A percentile compares a stretch with the other conserved stretches of the same genome.
These are phyloP conservation scores for Aromia moschata DNA, from an alignment of 2,888 invertebrate species.

Conservation along the genomic window DNA sequence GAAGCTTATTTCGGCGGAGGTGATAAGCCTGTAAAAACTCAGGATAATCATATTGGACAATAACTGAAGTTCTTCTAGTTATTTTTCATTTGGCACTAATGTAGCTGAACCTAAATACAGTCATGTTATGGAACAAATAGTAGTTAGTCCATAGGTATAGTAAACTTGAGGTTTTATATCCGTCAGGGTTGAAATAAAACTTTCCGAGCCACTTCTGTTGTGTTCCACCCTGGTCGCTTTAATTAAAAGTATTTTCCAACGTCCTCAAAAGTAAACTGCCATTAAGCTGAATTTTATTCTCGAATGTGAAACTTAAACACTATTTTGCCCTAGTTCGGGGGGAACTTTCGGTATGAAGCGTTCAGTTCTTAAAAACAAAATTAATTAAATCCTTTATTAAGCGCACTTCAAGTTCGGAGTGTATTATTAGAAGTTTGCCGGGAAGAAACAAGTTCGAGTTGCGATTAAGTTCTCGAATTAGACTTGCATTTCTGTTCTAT, in stretches of 20 bases:
- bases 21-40: no score
- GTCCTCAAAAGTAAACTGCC: neutral
- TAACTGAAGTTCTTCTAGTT: no score
- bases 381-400: constrained; percentile 12
- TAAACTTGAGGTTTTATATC: no score
- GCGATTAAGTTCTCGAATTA: constrained; percentile 6
- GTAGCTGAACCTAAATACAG: no score
- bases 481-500: constrained; percentile 9
- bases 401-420: constrained; percentile 7
- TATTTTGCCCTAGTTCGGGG: constrained; percentile 8
- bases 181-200: no score
- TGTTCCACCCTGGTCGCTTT: neutral
- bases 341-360: constrained; percentile 4
- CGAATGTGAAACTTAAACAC: constrained; percentile 1
- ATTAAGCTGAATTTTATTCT: neutral
- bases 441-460: constrained; percentile 5
- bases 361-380: constrained; percentile 13
- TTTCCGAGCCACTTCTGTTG: no score
- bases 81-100: no score
- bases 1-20: no score
- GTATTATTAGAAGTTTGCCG: constrained; percentile 7
- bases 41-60: no score
- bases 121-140: no score
- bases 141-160: no score
- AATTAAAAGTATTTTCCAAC: constrained; percentile 6